Evolutionary conservation across 2,888 invertebrate species (phyloP).

Genomic region (Azorinus chamasolen): DNA sequence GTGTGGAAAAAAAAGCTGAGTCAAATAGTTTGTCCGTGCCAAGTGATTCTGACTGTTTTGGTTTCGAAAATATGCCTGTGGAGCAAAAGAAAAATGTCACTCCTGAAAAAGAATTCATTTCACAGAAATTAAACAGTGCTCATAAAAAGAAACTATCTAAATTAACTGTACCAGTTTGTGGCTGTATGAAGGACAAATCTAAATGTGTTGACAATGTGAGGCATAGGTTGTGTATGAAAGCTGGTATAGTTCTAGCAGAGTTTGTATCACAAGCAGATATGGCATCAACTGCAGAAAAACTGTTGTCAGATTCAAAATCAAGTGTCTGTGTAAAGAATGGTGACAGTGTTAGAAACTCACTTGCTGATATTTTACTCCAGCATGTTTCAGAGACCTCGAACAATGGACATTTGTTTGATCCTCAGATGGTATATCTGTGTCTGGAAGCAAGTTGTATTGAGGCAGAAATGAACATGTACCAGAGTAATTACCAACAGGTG

Average conservation of each 20-base stretch:
- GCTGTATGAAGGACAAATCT: conserved; percentile 26
- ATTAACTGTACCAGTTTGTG: conserved; percentile 43
- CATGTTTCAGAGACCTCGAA: neutral
- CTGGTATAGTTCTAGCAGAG: conserved; percentile 52
- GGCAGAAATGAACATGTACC: conserved; percentile 41
- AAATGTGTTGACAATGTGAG: conserved; percentile 16
- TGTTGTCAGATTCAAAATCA: conserved; percentile 16
- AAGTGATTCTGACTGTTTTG: neutral
- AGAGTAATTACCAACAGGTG: conserved; percentile 48
- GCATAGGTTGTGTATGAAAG: conserved; percentile 51
- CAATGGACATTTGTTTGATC: conserved; percentile 19
- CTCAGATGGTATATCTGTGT: conserved; percentile 39
- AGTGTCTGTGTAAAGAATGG: too few relatives aligned
- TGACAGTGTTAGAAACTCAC: too few relatives aligned
- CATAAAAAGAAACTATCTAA: conserved; percentile 41
- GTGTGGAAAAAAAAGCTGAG: neutral
- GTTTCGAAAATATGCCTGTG: neutral
- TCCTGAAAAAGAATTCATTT: conserved; percentile 33
- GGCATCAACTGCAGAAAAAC: conserved; percentile 15
- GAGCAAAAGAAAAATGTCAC: conserved; percentile 5
- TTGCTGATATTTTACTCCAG: too few relatives aligned
- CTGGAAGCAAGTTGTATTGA: conserved; percentile 53
- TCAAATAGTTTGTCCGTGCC: neutral
- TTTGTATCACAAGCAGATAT: conserved; percentile 44
- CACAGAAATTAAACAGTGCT: conserved; percentile 30